Conservation (phyloP, 2,797 vertebrate species). For the Odontamblyopus rebecca region DNA sequence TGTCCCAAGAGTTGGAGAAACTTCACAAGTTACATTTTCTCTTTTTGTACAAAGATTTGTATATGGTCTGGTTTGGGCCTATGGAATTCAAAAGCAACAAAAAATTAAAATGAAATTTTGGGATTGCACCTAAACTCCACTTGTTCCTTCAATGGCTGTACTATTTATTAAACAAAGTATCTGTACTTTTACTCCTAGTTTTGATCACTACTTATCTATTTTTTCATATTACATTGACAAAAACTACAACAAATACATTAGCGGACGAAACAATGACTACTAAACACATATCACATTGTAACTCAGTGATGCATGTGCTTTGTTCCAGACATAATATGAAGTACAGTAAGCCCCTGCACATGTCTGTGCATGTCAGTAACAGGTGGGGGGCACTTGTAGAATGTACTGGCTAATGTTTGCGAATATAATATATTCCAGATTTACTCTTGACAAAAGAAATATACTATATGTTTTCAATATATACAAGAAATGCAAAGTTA, state of each 20-base stretch:
- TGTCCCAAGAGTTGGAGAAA: no score
- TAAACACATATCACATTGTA: neutral
- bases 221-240: neutral
- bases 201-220: neutral
- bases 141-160: no score
- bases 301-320: constrained; percentile 29
- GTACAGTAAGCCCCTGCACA: constrained; percentile 35
- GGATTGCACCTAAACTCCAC: no score
- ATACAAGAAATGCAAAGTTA: neutral
- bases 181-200: neutral
- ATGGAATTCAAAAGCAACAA: no score
- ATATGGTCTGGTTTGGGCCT: no score
- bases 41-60: no score
- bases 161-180: no score
- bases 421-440: neutral
- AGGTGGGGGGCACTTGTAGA: neutral
- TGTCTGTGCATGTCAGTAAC: no score
- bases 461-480: neutral
- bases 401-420: neutral
- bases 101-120: no score
- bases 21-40: no score
- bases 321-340: constrained; percentile 56
- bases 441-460: neutral
- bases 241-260: neutral
- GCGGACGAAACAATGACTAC: neutral